These are phyloP conservation scores for Glaucomys volans DNA, from an alignment of 2,113 vertebrate species.

Conservation along the genomic window DNA sequence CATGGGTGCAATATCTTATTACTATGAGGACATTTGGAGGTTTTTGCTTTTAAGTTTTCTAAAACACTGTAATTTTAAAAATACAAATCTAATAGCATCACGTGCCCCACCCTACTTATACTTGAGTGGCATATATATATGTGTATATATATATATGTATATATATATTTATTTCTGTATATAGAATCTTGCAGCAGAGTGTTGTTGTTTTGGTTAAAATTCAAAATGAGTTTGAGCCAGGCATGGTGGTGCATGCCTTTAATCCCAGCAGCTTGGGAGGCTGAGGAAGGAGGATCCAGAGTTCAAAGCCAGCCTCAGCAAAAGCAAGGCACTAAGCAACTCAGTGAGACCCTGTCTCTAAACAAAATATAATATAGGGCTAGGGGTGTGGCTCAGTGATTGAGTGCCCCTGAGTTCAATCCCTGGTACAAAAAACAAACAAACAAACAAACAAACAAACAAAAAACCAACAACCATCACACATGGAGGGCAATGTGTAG, in stretches of 20 bases:
- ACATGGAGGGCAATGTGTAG: neutral
- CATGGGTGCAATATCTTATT: neutral
- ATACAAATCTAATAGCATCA: neutral
- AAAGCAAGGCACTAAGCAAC: too few relatives aligned
- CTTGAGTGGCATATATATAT: neutral
- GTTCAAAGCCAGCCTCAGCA: too few relatives aligned
- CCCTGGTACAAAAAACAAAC: too few relatives aligned
- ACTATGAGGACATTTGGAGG: neutral
- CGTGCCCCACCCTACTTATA: neutral
- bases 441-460: too few relatives aligned
- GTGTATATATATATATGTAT: neutral
- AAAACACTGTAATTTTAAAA: neutral
- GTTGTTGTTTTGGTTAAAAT: neutral
- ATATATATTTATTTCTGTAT: neutral
- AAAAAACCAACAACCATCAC: too few relatives aligned
- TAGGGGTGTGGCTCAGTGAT: too few relatives aligned
- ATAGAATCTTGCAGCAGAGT: neutral
- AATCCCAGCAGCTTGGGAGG: too few relatives aligned
- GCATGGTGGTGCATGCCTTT: too few relatives aligned
- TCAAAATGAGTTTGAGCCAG: neutral
- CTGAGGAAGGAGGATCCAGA: too few relatives aligned
- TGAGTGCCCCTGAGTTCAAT: too few relatives aligned
- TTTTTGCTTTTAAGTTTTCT: neutral
- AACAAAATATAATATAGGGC: too few relatives aligned
- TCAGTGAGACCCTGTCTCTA: too few relatives aligned